Evolutionary conservation across 2,113 vertebrate genomes (phyloP).

Genomic region (Pluvianellus socialis): DNA sequence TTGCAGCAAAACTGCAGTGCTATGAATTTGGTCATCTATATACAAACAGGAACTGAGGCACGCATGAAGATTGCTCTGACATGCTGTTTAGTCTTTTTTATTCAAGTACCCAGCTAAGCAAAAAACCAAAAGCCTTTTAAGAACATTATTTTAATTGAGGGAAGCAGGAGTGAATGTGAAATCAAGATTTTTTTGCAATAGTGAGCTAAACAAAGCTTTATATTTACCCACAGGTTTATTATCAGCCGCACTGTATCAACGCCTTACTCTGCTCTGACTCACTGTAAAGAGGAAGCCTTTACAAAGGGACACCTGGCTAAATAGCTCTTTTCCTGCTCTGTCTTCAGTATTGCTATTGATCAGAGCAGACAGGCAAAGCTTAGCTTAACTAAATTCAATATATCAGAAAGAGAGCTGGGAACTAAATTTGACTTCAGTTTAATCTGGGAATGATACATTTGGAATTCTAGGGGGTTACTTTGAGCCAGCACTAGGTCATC

Average conservation of each 20-base stretch:
- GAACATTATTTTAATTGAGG: slow-evolving; percentile 38
- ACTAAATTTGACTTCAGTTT: not conserved
- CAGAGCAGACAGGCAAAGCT: not conserved
- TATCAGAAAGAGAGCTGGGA: not conserved
- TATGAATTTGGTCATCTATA: slow-evolving; percentile 28
- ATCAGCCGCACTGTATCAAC: not conserved
- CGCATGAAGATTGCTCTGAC: not conserved
- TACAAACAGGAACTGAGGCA: not conserved
- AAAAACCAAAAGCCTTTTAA: not conserved
- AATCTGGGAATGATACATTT: not conserved
- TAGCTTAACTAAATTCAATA: not conserved
- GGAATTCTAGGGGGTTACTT: not conserved
- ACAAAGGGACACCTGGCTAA: slow-evolving; percentile 20
- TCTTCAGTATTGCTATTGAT: not conserved
- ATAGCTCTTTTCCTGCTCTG: not conserved
- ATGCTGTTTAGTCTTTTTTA: not conserved
- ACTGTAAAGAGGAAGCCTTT: slow-evolving; percentile 21
- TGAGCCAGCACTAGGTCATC: not conserved
- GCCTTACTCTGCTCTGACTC: slow-evolving; percentile 2
- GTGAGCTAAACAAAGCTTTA: slow-evolving; percentile 12
- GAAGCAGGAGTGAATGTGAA: slow-evolving; percentile 38
- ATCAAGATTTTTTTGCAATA: slow-evolving; percentile 21
- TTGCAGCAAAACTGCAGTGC: not conserved
- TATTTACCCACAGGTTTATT: slow-evolving; percentile 26
- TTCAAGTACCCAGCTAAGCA: slow-evolving; percentile 1